Conservation (phyloP, 2,888 invertebrate genomes). For the Catocala fraxini region DNA sequence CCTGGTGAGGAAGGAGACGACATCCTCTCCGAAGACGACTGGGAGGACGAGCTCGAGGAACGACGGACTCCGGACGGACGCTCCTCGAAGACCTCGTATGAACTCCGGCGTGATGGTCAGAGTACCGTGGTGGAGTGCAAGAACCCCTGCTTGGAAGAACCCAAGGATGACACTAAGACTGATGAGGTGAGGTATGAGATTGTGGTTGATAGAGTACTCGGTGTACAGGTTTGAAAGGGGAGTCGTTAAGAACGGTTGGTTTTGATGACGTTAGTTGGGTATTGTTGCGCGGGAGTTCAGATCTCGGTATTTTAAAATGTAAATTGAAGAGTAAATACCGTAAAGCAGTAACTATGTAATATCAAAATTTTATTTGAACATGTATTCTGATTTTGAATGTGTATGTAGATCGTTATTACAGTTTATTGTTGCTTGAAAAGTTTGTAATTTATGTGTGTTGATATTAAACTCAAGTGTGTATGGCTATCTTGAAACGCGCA, state of each 20-base stretch:
- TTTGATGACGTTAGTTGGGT: conserved; percentile 17
- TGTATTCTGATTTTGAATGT: too few species aligned
- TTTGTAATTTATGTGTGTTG: too few species aligned
- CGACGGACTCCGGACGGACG: conserved; percentile 80
- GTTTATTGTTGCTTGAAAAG: too few species aligned
- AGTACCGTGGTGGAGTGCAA: conserved; percentile 73
- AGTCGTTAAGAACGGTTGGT: conserved; percentile 33
- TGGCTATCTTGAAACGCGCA: background rate
- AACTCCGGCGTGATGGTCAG: conserved; percentile 61
- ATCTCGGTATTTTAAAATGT: too few species aligned
- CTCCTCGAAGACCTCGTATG: conserved; percentile 82
- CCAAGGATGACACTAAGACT: conserved; percentile 77
- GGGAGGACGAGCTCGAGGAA: conserved; percentile 80
- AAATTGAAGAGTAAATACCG: background rate
- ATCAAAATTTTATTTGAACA: too few species aligned
- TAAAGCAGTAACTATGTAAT: too few species aligned
- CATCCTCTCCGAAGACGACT: conserved; percentile 80
- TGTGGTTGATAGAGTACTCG: conserved; percentile 94
- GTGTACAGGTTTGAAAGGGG: conserved; percentile 92
- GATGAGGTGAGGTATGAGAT: conserved; percentile 91
- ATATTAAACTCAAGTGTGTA: too few species aligned
- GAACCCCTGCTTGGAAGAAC: conserved; percentile 68
- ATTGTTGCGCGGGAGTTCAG: background rate
- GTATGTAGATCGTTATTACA: too few species aligned
- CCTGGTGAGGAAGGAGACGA: conserved; percentile 89